Evolutionary conservation across 2,113 vertebrate genomes (phyloP).

Genomic region (Pantherophis guttatus): DNA sequence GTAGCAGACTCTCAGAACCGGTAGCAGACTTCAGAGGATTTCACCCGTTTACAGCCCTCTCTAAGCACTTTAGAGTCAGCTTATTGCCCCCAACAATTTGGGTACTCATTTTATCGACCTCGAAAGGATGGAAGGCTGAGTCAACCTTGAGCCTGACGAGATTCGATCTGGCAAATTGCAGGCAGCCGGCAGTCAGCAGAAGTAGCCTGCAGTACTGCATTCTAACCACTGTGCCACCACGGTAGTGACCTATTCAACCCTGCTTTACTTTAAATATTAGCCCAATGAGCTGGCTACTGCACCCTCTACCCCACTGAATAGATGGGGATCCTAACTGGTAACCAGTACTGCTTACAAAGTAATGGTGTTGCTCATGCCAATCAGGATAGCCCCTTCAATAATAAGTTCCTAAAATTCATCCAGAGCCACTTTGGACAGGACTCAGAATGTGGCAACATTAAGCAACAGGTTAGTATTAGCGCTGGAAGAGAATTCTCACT

Average conservation of each 20-base stretch:
- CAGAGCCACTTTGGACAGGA: neutral
- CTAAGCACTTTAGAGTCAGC: too few relatives aligned
- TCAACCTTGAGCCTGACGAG: too few relatives aligned
- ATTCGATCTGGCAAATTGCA: too few relatives aligned
- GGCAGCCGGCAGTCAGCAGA: too few relatives aligned
- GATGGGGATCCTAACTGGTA: neutral
- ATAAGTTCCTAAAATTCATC: neutral
- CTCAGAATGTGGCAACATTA: neutral
- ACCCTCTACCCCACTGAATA: neutral
- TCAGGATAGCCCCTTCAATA: neutral
- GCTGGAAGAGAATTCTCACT: neutral
- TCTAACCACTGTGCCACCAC: too few relatives aligned
- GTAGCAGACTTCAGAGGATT: too few relatives aligned
- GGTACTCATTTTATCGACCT: too few relatives aligned
- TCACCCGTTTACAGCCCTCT: too few relatives aligned
- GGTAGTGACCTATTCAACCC: neutral
- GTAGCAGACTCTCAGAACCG: too few relatives aligned
- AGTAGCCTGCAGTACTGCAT: too few relatives aligned
- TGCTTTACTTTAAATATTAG: neutral
- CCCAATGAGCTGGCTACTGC: neutral
- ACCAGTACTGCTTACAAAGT: neutral
- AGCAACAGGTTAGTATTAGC: neutral
- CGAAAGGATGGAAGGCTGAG: too few relatives aligned
- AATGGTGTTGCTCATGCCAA: neutral
- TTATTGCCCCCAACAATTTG: too few relatives aligned